These are phyloP conservation scores for Drosophila setifemur DNA, from an alignment of 1,140 invertebrate genomes.

Conservation along the genomic window DNA sequence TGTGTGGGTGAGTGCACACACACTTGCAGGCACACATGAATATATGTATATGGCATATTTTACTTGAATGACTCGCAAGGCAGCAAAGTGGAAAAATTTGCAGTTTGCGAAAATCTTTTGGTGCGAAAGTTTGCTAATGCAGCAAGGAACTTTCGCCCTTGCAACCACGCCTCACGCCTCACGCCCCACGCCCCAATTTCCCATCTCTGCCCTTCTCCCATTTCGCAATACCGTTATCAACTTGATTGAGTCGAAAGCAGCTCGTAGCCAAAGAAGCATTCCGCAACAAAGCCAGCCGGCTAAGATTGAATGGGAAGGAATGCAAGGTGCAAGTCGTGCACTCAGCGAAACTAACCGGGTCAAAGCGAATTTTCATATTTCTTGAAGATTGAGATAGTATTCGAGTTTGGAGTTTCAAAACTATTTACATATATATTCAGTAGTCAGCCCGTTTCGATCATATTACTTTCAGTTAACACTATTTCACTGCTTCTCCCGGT, in stretches of 20 bases:
- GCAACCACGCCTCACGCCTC: background rate
- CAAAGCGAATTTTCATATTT: too few relatives aligned
- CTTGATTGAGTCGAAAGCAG: slow-evolving; percentile 60
- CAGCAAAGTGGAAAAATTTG: slow-evolving; percentile 68
- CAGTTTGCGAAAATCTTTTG: slow-evolving; percentile 58
- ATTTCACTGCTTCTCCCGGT: background rate
- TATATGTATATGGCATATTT: slow-evolving; percentile 45
- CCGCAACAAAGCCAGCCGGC: slow-evolving; percentile 10
- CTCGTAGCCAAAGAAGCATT: slow-evolving; percentile 35
- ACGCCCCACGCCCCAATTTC: background rate
- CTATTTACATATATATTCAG: too few relatives aligned
- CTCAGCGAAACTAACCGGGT: background rate
- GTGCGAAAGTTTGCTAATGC: slow-evolving; percentile 42
- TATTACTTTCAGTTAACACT: too few relatives aligned
- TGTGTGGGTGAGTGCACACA: slow-evolving; percentile 1
- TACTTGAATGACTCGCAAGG: slow-evolving; percentile 58
- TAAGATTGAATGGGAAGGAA: slow-evolving; percentile 19
- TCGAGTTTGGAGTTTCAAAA: too few relatives aligned
- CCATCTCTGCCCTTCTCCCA: background rate
- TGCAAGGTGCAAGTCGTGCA: too few relatives aligned
- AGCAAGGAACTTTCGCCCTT: background rate
- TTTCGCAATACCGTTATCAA: slow-evolving; percentile 38
- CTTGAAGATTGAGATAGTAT: too few relatives aligned
- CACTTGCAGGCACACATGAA: background rate
- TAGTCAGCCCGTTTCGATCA: too few relatives aligned